Base-by-base conservation (phyloP, 2,888 invertebrate genomes). In the Troilus luridus region DNA sequence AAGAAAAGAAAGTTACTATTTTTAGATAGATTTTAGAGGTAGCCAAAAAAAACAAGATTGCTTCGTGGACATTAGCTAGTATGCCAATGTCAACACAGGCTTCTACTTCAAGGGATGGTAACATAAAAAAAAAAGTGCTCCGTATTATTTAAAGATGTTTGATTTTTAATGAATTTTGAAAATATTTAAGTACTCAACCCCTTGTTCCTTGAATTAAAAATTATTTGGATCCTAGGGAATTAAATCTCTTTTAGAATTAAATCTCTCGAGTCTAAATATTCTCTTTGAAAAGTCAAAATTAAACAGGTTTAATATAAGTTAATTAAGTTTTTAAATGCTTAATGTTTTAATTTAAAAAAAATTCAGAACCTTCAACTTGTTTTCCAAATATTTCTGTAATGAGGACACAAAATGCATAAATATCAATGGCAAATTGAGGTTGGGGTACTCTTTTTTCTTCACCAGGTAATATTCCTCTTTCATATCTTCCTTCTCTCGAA, bases 361-460 rank as follows among this genome's bases (percentile, higher is more conserved):
- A 77, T 27, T 88, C 62, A 27, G 19, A 89, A 72, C 54, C 64
- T 91, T 91, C 93, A 93, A 94, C 95, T 93, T 95, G 95, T 59
- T 95, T 94, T 93, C 95, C 95, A 91, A 97, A 95, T 85, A 97
- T 95, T 94, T 97, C 97, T 93, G 96, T 96, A 62, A 96, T 97
- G 91, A 98, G 95, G 56, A 96, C 95, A 81, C 96, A 97, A 95
- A 97, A 97, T 14, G 96, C 97, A 94, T 96, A 98, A 93, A 96
- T 96, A 94, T 98, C 98, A 85, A 98, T 95, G 93, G 95, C 96
- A 92, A 95, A 91, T 93, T 93, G 92, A 92, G 93, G 92, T 92
- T 93, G 94, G 94, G 93, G 95, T 95, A 94, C 94, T 94, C 92
- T 91, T 94, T 94, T 93, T 92, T 96, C 95, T 94, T 96, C 97